phyloP scores from a whole-genome alignment of 2,797 vertebrate genomes.

The Apogon hyalosoma region DNA sequence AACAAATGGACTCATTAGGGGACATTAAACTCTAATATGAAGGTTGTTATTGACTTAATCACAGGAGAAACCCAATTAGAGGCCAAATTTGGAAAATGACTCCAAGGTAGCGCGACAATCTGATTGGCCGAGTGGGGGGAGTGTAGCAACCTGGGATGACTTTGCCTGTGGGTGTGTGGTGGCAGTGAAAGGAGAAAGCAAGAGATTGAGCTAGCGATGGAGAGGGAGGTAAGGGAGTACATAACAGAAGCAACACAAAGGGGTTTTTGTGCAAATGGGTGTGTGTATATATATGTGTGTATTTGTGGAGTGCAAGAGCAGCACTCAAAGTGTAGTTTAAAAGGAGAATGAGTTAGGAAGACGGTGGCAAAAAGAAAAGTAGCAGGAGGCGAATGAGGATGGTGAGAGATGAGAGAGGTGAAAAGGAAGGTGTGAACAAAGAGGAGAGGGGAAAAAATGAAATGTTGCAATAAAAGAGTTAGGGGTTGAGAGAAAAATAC shows the following conservation, averaged over 20 bases:
- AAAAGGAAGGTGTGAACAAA: constrained; percentile 20
- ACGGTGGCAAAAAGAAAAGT: constrained; percentile 34
- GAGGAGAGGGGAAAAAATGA: constrained; percentile 3
- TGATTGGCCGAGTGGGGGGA: constrained; percentile 47
- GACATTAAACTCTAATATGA: constrained; percentile 84
- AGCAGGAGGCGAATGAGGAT: constrained; percentile 30
- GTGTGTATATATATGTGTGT: constrained; percentile 26
- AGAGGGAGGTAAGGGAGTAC: constrained; percentile 38
- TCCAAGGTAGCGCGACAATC: constrained; percentile 56
- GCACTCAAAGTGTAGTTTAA: constrained; percentile 26
- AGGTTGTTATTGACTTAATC: constrained; percentile 83
- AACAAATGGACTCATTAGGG: constrained; percentile 80
- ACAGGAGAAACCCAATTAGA: constrained; percentile 78
- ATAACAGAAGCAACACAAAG: constrained; percentile 35
- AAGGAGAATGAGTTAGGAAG: constrained; percentile 39
- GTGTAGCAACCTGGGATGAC: constrained; percentile 58
- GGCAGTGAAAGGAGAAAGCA: constrained; percentile 42
- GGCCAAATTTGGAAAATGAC: constrained; percentile 73
- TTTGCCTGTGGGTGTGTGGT: constrained; percentile 60
- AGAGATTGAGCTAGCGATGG: constrained; percentile 53
- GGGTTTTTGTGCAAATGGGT: constrained; percentile 19
- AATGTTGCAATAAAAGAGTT: constrained; percentile 9
- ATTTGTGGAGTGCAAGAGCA: constrained; percentile 26
- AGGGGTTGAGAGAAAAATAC: constrained; percentile 7
- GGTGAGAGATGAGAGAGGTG: constrained; percentile 22